These are phyloP conservation scores for Napeogenes sylphis DNA, from an alignment of 2,888 invertebrate species.

Conservation along the genomic window DNA sequence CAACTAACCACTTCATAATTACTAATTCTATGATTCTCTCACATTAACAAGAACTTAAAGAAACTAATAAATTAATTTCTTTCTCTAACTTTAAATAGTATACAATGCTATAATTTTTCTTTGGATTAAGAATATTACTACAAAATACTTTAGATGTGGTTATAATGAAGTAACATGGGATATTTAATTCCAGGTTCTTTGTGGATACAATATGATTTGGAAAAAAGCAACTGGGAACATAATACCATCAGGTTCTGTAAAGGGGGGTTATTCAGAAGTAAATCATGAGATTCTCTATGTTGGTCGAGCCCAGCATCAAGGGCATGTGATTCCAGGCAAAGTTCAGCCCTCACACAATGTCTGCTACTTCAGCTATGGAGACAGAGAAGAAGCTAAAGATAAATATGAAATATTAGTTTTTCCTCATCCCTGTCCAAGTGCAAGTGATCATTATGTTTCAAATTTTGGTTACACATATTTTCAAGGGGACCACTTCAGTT, in stretches of 20 bases:
- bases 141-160: not conserved
- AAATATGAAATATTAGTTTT: conserved; percentile 49
- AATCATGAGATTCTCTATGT: conserved; percentile 33
- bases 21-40: no score
- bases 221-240: conserved; percentile 73
- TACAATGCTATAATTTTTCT: no score
- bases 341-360: conserved; percentile 81
- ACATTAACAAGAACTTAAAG: no score
- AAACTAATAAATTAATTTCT: no score
- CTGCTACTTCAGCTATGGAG: conserved; percentile 81
- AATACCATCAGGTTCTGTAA: conserved; percentile 83
- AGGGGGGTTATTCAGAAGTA: conserved; percentile 77
- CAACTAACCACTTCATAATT: no score
- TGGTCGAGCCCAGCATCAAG: conserved; percentile 40
- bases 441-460: conserved; percentile 25
- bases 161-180: no score
- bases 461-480: not conserved
- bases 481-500: conserved; percentile 12
- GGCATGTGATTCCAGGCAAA: conserved; percentile 88
- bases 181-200: conserved; percentile 66
- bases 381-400: conserved; percentile 44
- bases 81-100: no score
- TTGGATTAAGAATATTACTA: no score
- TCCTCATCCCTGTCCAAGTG: conserved; percentile 27
- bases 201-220: conserved; percentile 68